Percentiles rank a stretch among this genome's conserved stretches.
These are phyloP conservation scores for Pollenia labialis DNA, from an alignment of 2,888 invertebrate species.

Conservation along the genomic window DNA sequence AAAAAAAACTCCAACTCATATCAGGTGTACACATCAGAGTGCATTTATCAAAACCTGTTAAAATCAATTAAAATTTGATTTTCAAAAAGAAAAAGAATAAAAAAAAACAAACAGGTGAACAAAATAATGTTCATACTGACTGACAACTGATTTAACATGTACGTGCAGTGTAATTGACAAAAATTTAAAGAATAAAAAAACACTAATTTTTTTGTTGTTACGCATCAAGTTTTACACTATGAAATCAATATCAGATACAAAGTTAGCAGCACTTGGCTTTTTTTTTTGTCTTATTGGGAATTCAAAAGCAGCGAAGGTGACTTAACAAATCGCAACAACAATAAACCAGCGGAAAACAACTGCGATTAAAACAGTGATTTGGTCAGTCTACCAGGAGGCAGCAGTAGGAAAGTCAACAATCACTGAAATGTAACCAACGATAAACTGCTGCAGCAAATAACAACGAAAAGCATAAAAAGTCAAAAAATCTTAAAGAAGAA, in stretches of 20 bases:
- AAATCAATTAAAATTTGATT: constrained; percentile 67
- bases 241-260: constrained; percentile 48
- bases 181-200: constrained; percentile 43
- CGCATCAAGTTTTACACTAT: constrained; percentile 61
- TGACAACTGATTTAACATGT: constrained; percentile 51
- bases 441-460: constrained; percentile 36
- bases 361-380: constrained; percentile 63
- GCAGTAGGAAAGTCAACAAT: constrained; percentile 48
- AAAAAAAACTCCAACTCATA: constrained; percentile 27
- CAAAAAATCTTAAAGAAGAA: constrained; percentile 25
- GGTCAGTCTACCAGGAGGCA: constrained; percentile 43
- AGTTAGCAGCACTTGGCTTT: constrained; percentile 4
- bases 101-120: constrained; percentile 12
- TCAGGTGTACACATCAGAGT: constrained; percentile 53
- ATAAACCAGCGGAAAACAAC: constrained; percentile 18
- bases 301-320: constrained; percentile 8
- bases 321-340: constrained; percentile 11
- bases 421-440: constrained; percentile 37
- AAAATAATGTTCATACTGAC: constrained; percentile 51
- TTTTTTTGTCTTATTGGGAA: constrained; percentile 1
- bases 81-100: constrained; percentile 40
- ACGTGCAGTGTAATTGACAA: constrained; percentile 35
- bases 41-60: constrained; percentile 58
- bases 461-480: constrained; percentile 4
- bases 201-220: constrained; percentile 29